Conservation (phyloP, 2,113 vertebrate species). For the Chionomys nivalis region DNA sequence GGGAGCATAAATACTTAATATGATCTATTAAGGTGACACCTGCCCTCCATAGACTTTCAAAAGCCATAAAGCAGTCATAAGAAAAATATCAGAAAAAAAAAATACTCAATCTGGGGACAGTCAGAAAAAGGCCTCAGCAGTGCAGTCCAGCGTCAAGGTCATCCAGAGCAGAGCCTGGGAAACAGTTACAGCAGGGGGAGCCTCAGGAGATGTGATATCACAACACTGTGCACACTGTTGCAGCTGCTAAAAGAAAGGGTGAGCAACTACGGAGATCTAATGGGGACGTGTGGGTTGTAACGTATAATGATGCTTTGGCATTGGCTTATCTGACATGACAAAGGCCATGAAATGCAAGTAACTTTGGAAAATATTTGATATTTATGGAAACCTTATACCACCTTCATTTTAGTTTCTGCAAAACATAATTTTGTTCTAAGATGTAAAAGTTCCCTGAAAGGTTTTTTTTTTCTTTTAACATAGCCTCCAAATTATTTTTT, state of each 20-base stretch:
- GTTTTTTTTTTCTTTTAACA: not conserved
- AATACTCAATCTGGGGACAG: not conserved
- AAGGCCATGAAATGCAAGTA: not conserved
- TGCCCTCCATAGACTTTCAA: not conserved
- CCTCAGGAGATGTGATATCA: not conserved
- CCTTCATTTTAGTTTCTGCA: not conserved
- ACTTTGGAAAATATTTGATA: not conserved
- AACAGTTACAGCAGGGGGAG: not conserved
- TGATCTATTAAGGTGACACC: not conserved
- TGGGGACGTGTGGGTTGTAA: not conserved
- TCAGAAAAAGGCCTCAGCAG: not conserved
- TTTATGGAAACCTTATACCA: not conserved
- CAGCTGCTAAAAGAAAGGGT: not conserved
- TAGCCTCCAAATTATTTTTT: slow-evolving; percentile 18
- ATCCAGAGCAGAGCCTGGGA: slow-evolving; percentile 19
- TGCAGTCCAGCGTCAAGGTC: not conserved
- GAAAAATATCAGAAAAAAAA: not conserved
- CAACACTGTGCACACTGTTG: not conserved
- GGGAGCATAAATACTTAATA: not conserved
- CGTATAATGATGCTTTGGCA: not conserved
- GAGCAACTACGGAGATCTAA: not conserved
- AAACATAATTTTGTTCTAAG: slow-evolving; percentile 32
- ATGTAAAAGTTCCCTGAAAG: not conserved
- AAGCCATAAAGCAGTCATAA: not conserved
- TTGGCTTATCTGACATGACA: not conserved